Evolutionary conservation across 2,797 vertebrate species (phyloP).

Genomic region (Melopsittacus undulatus): DNA sequence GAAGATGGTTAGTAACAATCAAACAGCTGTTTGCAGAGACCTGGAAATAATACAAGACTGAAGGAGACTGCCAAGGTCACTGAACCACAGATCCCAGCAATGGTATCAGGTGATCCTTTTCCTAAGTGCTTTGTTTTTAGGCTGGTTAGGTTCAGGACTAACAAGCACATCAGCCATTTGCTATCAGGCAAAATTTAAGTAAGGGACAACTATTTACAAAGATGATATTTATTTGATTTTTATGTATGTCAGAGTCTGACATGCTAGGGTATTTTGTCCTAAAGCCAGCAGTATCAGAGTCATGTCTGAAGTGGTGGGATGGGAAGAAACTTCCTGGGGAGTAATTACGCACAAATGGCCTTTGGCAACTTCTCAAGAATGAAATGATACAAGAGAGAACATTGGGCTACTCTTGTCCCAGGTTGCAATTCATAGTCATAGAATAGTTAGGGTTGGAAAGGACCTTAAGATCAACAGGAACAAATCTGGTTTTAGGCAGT

Average conservation of each 20-base stretch:
- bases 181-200: background rate
- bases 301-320: background rate
- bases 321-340: background rate
- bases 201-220: background rate
- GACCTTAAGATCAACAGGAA: background rate
- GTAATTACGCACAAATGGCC: background rate
- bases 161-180: rapidly evolving
- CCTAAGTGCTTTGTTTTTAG: background rate
- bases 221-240: background rate
- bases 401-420: background rate
- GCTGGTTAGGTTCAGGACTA: background rate
- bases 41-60: background rate
- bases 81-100: background rate
- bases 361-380: background rate
- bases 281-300: background rate
- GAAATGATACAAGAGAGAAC: background rate
- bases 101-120: background rate
- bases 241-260: background rate
- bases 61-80: background rate
- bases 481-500: background rate
- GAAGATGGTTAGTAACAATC: background rate
- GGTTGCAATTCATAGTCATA: background rate
- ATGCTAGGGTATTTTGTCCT: background rate
- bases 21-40: background rate
- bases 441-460: no score